Evolutionary conservation across 1,140 invertebrate genomes (phyloP), one percentile per base, ranked within the genome.

Genomic region (Euura lappo): DNA sequence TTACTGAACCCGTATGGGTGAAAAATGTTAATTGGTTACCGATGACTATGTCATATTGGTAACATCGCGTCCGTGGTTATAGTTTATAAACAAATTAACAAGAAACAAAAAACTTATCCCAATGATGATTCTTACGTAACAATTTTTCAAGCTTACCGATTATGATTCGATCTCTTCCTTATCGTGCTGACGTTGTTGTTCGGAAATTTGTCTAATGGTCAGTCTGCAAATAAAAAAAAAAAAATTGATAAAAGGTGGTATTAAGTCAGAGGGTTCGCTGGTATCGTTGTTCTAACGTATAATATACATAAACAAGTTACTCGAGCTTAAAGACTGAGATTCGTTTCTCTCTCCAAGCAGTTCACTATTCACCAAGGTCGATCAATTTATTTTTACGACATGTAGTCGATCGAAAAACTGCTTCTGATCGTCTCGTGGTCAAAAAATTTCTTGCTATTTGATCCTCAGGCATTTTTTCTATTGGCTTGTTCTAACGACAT

Each of bases 11-110:
- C 51, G 51, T 2, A 60, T 60, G 51, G 13, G 8, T 60, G 13
- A 60, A 60, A 60, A 60, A 60, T 60, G 51, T 60, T 60, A 60
- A 60, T 60, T 60, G 51, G 51, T 60, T 8, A 60, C 51, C 51
- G 51, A 60, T 60, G 51, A 60, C 51, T 60, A 8, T n/a, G 51
- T 60, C 51, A 60, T 60, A 60, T 60, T 60, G 8, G 51, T 4
- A 60, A 60, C 51, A 60, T 8, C 51, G 10, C 28, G 28, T 28
- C 28, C 28, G 28, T 28, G 28, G 28, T 28, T 28, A 28, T 28
- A 28, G 28, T 28, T 28, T 28, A 28, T 28, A 28, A 28, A 28
- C 28, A 28, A 28, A 28, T 28, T 1, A 28, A 28, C 28, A 28
- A 28, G 28, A 28, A 28, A 28, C 28, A 28, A 28, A 28, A 28